These are phyloP conservation scores for Scolopax rusticola DNA, from an alignment of 2,797 vertebrate species.

Conservation along the genomic window DNA sequence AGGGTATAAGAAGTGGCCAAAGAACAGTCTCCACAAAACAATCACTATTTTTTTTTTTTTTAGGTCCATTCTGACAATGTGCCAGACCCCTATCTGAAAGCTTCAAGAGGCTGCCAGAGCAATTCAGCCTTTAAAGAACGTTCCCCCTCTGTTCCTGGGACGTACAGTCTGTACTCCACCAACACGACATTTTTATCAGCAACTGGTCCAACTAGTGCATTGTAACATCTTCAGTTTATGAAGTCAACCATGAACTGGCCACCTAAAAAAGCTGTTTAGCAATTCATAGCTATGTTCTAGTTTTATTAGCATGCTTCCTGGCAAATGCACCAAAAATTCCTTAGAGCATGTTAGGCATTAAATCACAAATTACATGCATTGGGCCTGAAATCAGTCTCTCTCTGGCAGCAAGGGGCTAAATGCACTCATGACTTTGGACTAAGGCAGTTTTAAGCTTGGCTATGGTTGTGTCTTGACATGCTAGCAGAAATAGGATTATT, in stretches of 20 bases:
- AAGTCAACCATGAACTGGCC: background rate
- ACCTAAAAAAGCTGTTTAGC: background rate
- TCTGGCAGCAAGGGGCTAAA: background rate
- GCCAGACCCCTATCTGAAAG: background rate
- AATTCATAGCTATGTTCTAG: background rate
- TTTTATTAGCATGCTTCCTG: background rate
- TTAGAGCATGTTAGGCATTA: background rate
- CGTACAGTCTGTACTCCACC: background rate
- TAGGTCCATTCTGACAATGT: background rate
- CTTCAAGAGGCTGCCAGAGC: background rate
- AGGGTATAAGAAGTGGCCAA: background rate
- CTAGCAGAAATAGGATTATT: background rate
- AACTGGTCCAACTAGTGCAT: background rate
- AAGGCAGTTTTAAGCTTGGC: background rate
- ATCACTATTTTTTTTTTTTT: background rate
- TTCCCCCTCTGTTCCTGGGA: background rate
- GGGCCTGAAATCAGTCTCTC: background rate
- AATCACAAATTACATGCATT: background rate
- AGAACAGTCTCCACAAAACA: background rate
- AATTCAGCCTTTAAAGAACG: background rate
- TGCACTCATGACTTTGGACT: background rate
- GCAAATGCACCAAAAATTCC: background rate
- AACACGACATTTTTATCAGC: background rate
- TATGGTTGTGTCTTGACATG: accelerated
- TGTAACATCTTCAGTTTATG: background rate